phyloP scores from a whole-genome alignment of 2,113 vertebrate genomes.

The Onychorhynchus coronatus region DNA sequence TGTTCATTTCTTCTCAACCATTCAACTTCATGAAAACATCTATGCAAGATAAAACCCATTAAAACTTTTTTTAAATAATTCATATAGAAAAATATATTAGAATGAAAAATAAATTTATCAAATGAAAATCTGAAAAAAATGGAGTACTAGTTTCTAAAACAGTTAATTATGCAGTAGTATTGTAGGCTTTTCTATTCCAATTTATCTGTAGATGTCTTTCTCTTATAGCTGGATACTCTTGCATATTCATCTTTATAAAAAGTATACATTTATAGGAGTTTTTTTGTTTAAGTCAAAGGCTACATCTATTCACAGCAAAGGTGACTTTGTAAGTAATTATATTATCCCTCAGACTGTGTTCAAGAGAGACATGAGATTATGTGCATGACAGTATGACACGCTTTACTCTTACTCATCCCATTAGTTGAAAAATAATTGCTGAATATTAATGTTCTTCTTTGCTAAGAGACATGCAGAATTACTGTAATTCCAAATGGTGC shows the following conservation, averaged over 20 bases:
- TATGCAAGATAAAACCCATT: background rate
- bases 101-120: background rate
- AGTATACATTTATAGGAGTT: background rate
- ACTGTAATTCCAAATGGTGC: constrained; percentile 9
- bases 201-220: background rate
- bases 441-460: constrained; percentile 58
- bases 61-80: background rate
- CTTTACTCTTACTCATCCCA: constrained; percentile 1
- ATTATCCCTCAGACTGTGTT: background rate
- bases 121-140: background rate
- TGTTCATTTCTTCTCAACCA: background rate
- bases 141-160: background rate
- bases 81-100: background rate
- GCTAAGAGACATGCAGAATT: constrained; percentile 6
- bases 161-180: rapidly evolving
- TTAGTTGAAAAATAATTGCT: constrained; percentile 12
- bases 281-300: background rate
- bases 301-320: background rate
- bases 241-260: background rate
- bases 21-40: background rate
- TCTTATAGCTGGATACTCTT: background rate
- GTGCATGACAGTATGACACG: background rate
- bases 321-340: background rate
- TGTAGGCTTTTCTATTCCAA: background rate
- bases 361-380: background rate